These are phyloP conservation scores for Anser brachyrhynchus DNA, from an alignment of 2,113 vertebrate genomes.

Conservation along the genomic window DNA sequence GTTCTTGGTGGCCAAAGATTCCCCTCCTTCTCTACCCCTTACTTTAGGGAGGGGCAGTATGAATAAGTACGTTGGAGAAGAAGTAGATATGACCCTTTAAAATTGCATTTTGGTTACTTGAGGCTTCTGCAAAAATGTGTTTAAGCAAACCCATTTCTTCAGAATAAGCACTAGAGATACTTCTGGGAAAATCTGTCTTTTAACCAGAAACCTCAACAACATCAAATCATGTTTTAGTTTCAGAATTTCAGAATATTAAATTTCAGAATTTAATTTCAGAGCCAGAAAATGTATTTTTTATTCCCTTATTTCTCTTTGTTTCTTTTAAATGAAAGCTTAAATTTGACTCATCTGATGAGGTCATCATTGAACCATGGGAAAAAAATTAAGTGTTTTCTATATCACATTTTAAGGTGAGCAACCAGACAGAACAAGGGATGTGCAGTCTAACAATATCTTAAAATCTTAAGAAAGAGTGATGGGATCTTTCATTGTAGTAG, in stretches of 20 bases:
- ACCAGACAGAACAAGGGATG: not conserved
- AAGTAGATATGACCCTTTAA: not conserved
- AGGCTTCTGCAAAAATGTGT: not conserved
- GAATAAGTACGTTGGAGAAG: not conserved
- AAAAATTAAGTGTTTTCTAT: not conserved
- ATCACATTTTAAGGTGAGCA: not conserved
- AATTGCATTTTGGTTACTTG: not conserved
- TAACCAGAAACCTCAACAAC: not conserved
- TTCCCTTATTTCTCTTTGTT: not conserved
- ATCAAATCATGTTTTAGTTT: not conserved
- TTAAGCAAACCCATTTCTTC: not conserved
- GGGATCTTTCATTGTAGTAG: not conserved
- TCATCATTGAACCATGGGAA: not conserved
- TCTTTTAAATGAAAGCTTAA: not conserved
- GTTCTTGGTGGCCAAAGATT: not conserved
- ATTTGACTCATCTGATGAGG: not conserved
- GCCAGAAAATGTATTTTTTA: not conserved
- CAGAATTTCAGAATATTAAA: not conserved
- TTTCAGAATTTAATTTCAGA: not conserved
- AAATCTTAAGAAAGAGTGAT: not conserved
- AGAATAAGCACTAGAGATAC: not conserved
- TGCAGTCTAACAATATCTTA: not conserved
- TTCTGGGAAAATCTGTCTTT: not conserved
- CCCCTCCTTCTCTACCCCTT: not conserved
- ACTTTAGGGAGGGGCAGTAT: not conserved